Evolutionary conservation across 2,888 invertebrate genomes (phyloP), one percentile per base, ranked within the genome.

Genomic region (Drosophila testacea): DNA sequence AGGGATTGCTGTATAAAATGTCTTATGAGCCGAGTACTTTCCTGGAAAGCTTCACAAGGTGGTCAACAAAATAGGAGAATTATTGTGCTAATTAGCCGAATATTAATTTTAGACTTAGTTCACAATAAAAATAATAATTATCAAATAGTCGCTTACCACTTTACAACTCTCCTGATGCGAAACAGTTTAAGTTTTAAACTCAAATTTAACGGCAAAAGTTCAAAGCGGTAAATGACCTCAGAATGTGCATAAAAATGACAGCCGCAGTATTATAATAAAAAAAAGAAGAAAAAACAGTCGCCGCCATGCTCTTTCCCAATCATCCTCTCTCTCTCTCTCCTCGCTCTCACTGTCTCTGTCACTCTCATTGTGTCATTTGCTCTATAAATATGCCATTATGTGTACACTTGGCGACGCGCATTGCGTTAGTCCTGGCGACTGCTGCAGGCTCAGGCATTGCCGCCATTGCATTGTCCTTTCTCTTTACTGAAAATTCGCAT

Each of bases 371-470:
- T 62, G 52, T 65, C 77, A 59, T 64, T 70, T 52, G 83, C 80
- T 63, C 73, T 83, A 87, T 84, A 83, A 83, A 83, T 83, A 84
- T 84, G 82, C 87, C 84, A 84, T 84, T 84, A 84, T 84, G 82
- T 82, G 72, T 84, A 78, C 84, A 72, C 81, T 76, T 76, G 82
- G 80, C 77, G 72, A 78, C 72, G 80, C 73, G 80, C 87, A 78
- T 66, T 82, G 84, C 83, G 84, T 80, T 82, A 30, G 77, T 70
- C 55, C 57, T 71, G 64, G 64, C 63, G 66, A 61, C 16, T 46
- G 67, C 77, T 68, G 69, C 77, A 63, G 73, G 69, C 77, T 41
- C 72, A 65, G 64, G 61, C 76, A 41, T n/a, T 47, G 66, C 54
- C 36, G 54, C 57, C 72, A 65, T 70, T 66, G 79, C 79, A 79